Base-by-base conservation (phyloP, 1,140 invertebrate species). In the Metopolophium dirhodum region DNA sequence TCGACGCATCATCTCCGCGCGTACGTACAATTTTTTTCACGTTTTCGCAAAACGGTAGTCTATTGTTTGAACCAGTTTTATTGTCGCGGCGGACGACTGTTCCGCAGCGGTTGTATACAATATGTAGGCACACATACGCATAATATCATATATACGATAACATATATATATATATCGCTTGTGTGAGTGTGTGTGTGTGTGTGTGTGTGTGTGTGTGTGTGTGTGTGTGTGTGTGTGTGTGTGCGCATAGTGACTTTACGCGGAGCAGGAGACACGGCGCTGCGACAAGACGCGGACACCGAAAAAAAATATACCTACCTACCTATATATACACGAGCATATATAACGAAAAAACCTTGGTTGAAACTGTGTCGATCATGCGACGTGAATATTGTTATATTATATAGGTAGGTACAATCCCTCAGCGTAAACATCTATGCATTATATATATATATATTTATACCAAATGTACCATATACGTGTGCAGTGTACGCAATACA, bases 11-110 rank as follows among this genome's bases (percentile, higher is more conserved):
- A 41, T 85, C 83, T n/a, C 26, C 30, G 47, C 47, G 45, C 20
- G 26, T 86, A 77, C 30, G 41, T 41, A 77, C 11, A 2, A 88
- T 91, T 82, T 49, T 91, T 82, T 91, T 47, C 35, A n/a, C 37
- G 26, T 82, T 91, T 82, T 91, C 90, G 61, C 61, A 47, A 91
- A 91, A 91, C 68, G 68, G 90, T 91, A 91, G 90, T 91, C 90
- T 82, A 91, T 91, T 91, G 90, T 91, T 91, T 82, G 90, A 82
- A 91, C 90, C 90, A 49, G 90, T 91, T 91, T 77, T 49, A 51
- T 35, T 49, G 87, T 23, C 82, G n/a, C 30, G 20, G 49, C n/a
- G 49, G n/a, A 89, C 49, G n/a, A 54, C 49, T 20, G 47, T 35
- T 30, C 23, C 82, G 82, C 11, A 14, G 23, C 23, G 11, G 83